phyloP scores from a whole-genome alignment of 2,797 vertebrate species.

The Sciurus vulgaris region DNA sequence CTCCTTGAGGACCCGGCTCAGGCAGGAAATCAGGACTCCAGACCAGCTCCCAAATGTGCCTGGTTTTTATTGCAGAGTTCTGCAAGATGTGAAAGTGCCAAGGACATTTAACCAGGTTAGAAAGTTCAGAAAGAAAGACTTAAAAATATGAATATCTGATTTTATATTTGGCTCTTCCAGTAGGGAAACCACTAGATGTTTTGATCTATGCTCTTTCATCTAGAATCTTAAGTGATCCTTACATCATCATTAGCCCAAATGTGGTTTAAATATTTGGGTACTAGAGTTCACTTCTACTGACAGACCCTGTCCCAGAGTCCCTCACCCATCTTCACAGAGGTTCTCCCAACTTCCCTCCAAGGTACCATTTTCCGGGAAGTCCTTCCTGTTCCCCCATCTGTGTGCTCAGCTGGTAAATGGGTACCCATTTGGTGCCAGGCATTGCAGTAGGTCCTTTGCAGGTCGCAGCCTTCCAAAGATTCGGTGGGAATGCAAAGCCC shows the following conservation, averaged over 20 bases:
- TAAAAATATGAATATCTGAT: neutral
- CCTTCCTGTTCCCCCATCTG: too few relatives aligned
- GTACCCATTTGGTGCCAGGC: neutral
- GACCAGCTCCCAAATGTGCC: neutral
- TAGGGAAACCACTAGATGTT: neutral
- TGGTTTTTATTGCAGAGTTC: neutral
- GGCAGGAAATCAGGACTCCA: neutral
- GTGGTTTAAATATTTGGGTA: neutral
- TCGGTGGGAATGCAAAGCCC: neutral
- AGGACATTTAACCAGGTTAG: neutral
- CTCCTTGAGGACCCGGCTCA: accelerated
- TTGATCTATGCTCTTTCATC: neutral
- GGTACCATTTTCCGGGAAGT: neutral
- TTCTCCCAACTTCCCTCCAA: neutral
- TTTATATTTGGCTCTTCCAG: neutral
- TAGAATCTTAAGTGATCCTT: neutral
- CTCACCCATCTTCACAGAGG: neutral
- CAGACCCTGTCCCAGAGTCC: neutral
- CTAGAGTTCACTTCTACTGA: neutral
- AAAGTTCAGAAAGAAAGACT: conserved; percentile 23
- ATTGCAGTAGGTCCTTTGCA: neutral
- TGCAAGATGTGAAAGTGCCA: neutral
- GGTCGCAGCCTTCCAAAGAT: neutral
- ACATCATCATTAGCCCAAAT: neutral
- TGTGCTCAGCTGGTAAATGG: neutral